Conservation (phyloP, 1,140 invertebrate genomes). For the Acyrthosiphon pisum region DNA sequence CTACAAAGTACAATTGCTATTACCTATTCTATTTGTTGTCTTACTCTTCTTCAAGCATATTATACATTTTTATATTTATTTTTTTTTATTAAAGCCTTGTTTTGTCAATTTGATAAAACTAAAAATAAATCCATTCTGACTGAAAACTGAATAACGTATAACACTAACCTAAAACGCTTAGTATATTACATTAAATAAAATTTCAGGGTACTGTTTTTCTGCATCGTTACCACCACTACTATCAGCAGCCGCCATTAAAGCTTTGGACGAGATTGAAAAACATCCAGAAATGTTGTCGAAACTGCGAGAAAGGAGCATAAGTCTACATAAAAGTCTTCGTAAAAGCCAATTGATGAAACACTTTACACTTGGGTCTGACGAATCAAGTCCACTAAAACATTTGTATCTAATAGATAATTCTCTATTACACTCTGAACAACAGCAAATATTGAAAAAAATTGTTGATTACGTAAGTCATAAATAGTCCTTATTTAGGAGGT, state of each 20-base stretch:
- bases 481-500: neutral
- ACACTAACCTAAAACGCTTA: too few species aligned
- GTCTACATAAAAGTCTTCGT: slow-evolving; percentile 65
- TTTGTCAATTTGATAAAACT: too few species aligned
- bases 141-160: too few species aligned
- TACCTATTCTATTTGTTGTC: too few species aligned
- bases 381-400: slow-evolving; percentile 81
- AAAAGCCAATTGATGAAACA: slow-evolving; percentile 63
- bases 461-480: slow-evolving; percentile 55
- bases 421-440: slow-evolving; percentile 61
- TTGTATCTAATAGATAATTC: slow-evolving; percentile 70
- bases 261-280: slow-evolving; percentile 78
- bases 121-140: too few species aligned
- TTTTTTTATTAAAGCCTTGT: too few species aligned
- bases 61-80: too few species aligned
- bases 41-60: too few species aligned
- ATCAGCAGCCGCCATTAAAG: slow-evolving; percentile 81
- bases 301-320: slow-evolving; percentile 67
- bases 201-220: slow-evolving; percentile 91
- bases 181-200: too few species aligned
- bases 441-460: slow-evolving; percentile 48
- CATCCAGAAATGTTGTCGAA: slow-evolving; percentile 70
- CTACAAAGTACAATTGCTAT: too few species aligned
- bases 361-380: slow-evolving; percentile 68
- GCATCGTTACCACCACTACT: slow-evolving; percentile 93